These are phyloP conservation scores for Lerista edwardsae DNA, from an alignment of 2,797 vertebrate genomes.

Conservation along the genomic window DNA sequence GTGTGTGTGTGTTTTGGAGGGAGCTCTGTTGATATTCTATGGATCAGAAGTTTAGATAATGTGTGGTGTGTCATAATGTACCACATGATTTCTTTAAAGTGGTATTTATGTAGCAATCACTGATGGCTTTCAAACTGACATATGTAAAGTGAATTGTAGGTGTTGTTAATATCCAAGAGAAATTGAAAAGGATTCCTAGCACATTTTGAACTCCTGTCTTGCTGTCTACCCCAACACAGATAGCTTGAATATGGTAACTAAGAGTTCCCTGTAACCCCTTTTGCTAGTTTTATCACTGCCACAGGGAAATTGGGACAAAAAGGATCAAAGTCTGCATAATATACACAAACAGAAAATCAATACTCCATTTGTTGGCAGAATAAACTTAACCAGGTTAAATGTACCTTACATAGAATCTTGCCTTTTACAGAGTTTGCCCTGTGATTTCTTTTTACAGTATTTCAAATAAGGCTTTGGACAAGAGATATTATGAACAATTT, in stretches of 20 bases:
- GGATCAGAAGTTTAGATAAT: slow-evolving; percentile 3
- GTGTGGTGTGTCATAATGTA: slow-evolving; percentile 1
- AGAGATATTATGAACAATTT: slow-evolving; percentile 34
- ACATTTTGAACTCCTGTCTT: slow-evolving; percentile 28
- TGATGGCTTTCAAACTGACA: slow-evolving; percentile 9
- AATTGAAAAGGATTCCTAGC: background rate
- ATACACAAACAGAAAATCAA: slow-evolving; percentile 52
- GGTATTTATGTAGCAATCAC: accelerated
- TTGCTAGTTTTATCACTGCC: slow-evolving; percentile 36
- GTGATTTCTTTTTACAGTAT: slow-evolving; percentile 11
- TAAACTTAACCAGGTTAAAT: slow-evolving; percentile 48
- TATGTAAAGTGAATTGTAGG: slow-evolving; percentile 12
- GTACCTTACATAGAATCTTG: background rate
- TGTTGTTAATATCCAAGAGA: slow-evolving; percentile 20
- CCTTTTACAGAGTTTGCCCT: slow-evolving; percentile 36
- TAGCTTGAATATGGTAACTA: slow-evolving; percentile 27
- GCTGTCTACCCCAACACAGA: slow-evolving; percentile 1
- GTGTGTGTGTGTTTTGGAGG: background rate
- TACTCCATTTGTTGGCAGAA: slow-evolving; percentile 50
- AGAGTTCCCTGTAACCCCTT: slow-evolving; percentile 25
- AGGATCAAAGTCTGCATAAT: slow-evolving; percentile 40
- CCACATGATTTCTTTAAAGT: slow-evolving; percentile 21
- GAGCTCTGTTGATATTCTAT: slow-evolving; percentile 40
- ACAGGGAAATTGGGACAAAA: slow-evolving; percentile 27
- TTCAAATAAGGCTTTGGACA: slow-evolving; percentile 7